A percentile compares a stretch with the other conserved stretches of the same genome.
These are phyloP conservation scores for Sternarchorhynchus goeldii DNA, from an alignment of 2,797 vertebrate species.

Conservation along the genomic window DNA sequence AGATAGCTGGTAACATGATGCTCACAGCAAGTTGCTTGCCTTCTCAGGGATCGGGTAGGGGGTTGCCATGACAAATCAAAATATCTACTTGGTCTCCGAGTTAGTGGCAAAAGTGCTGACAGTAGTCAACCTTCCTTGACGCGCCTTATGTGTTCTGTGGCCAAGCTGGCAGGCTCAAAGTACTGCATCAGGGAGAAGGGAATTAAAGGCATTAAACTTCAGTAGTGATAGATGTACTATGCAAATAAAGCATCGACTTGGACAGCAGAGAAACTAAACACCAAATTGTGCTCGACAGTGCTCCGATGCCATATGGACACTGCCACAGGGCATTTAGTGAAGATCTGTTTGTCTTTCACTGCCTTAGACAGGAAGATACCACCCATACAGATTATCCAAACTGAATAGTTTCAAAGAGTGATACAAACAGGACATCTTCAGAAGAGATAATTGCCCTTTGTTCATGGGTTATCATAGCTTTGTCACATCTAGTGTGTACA, in stretches of 20 bases:
- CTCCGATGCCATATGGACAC: slow-evolving; percentile 9
- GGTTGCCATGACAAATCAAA: too few species aligned
- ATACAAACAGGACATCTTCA: too few species aligned
- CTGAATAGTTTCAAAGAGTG: too few species aligned
- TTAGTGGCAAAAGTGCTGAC: background rate
- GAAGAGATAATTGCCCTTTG: background rate
- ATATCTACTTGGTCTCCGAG: too few species aligned
- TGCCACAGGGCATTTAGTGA: slow-evolving; percentile 19
- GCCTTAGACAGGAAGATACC: background rate
- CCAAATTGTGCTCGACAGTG: slow-evolving; percentile 17
- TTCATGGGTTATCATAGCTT: background rate
- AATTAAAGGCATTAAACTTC: slow-evolving; percentile 18
- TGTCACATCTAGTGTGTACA: background rate
- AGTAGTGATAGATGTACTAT: slow-evolving; percentile 27
- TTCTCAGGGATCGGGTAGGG: too few species aligned
- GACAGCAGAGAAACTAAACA: slow-evolving; percentile 34
- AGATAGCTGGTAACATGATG: too few species aligned
- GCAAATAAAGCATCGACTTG: slow-evolving; percentile 27
- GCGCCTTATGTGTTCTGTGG: slow-evolving; percentile 11
- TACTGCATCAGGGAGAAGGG: slow-evolving; percentile 27
- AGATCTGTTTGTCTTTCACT: background rate
- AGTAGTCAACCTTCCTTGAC: background rate
- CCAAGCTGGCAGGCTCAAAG: slow-evolving; percentile 9
- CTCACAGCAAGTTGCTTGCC: too few species aligned
- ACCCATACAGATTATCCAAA: too few species aligned